Evolutionary conservation across 2,797 vertebrate species (phyloP).

Genomic region (Gambelia wislizenii): DNA sequence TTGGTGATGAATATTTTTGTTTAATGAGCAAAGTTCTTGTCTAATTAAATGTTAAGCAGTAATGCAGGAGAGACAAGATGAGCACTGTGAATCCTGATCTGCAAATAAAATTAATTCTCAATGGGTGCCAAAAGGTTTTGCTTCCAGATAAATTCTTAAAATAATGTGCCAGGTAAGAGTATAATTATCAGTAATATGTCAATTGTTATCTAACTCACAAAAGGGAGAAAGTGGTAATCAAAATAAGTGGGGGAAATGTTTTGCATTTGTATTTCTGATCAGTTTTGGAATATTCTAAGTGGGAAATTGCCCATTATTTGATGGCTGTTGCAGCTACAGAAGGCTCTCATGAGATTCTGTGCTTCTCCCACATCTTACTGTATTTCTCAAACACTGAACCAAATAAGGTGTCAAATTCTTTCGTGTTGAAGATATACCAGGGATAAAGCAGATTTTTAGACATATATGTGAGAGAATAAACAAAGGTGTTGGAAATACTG

Average conservation of each 20-base stretch:
- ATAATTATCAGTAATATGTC: not conserved
- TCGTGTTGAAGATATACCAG: not conserved
- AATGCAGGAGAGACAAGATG: not conserved
- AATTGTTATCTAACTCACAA: not conserved
- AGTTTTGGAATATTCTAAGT: not conserved
- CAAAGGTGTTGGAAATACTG: not conserved
- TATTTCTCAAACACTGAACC: no score
- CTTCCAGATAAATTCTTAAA: conserved; percentile 15
- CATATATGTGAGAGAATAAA: not conserved
- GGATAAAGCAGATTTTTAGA: not conserved
- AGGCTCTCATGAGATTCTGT: not conserved
- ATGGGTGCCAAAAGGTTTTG: conserved; percentile 17
- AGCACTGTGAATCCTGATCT: conserved; percentile 32
- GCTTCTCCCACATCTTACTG: not conserved
- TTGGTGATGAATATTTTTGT: conserved; percentile 5
- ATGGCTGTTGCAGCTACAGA: not conserved
- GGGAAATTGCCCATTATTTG: not conserved
- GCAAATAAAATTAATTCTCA: conserved; percentile 33
- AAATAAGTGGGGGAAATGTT: not conserved
- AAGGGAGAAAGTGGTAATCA: not conserved
- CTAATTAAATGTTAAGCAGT: conserved; percentile 33
- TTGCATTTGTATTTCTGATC: not conserved
- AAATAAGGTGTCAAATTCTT: not conserved
- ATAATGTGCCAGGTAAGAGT: not conserved
- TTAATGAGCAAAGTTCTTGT: conserved; percentile 32